These are phyloP conservation scores for Pristis pectinata DNA, from an alignment of 2,797 vertebrate species.

Conservation along the genomic window DNA sequence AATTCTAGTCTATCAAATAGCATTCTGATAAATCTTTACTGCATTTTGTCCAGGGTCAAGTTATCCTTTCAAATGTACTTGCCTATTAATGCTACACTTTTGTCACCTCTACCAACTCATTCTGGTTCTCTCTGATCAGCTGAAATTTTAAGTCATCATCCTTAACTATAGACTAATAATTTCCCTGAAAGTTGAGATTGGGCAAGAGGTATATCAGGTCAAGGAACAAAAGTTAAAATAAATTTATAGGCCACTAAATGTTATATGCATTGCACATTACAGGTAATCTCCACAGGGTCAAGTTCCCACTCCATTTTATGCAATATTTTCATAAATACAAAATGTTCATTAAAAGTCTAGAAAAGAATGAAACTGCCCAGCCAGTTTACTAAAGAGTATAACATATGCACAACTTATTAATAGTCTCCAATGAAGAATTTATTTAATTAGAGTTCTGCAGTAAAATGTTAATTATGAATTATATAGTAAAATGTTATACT, in stretches of 20 bases:
- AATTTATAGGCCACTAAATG: background rate
- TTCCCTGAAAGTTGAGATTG: no score
- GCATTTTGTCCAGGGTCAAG: no score
- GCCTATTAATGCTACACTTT: no score
- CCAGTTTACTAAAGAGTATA: background rate
- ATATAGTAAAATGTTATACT: conserved; percentile 12
- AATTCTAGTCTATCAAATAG: no score
- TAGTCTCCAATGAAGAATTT: background rate
- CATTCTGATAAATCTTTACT: no score
- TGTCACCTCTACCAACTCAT: no score
- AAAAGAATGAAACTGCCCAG: conserved; percentile 7
- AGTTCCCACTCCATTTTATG: background rate
- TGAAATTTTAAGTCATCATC: no score
- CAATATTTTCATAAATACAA: conserved; percentile 11
- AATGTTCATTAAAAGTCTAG: background rate
- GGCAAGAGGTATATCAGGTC: no score
- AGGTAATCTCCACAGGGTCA: background rate
- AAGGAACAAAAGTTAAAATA: no score
- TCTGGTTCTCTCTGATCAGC: no score
- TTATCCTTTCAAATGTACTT: no score
- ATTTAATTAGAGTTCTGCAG: background rate
- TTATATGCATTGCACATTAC: background rate
- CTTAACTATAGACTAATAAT: no score
- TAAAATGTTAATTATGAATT: conserved; percentile 1
- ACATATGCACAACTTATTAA: background rate